Evolutionary conservation across 2,797 vertebrate species (phyloP).

Genomic region (Coregonus suidteri): DNA sequence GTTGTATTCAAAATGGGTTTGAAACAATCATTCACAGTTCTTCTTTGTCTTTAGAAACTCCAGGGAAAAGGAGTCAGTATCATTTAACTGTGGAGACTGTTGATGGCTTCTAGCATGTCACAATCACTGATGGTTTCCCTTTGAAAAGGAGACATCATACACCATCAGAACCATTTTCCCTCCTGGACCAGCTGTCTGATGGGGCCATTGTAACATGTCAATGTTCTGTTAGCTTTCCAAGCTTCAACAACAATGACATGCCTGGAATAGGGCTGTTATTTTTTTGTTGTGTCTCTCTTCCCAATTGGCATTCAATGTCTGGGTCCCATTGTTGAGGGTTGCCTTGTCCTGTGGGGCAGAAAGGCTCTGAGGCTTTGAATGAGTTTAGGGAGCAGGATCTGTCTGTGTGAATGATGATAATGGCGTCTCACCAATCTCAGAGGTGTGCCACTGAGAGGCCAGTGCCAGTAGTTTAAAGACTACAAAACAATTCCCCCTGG

Average conservation of each 20-base stretch:
- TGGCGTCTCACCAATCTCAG: constrained; percentile 48
- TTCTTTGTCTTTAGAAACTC: not conserved
- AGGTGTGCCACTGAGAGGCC: constrained; percentile 32
- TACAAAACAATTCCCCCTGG: constrained; percentile 56
- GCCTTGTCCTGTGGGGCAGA: constrained; percentile 50
- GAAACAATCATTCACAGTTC: not conserved
- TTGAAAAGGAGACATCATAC: constrained; percentile 35
- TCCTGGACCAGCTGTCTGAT: constrained; percentile 22
- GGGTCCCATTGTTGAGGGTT: constrained; percentile 37
- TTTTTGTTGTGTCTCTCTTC: not conserved
- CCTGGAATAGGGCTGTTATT: constrained; percentile 9
- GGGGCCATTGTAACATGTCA: constrained; percentile 31
- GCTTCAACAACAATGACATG: constrained; percentile 9
- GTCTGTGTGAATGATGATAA: constrained; percentile 62
- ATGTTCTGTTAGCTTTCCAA: constrained; percentile 21
- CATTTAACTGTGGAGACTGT: constrained; percentile 25
- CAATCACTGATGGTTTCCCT: constrained; percentile 18
- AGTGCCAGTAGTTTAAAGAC: constrained; percentile 59
- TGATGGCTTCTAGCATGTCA: constrained; percentile 19
- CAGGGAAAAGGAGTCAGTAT: constrained; percentile 2
- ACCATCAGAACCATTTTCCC: constrained; percentile 19
- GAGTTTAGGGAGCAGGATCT: constrained; percentile 43
- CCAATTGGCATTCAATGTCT: constrained; percentile 28
- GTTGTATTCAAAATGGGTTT: not conserved
- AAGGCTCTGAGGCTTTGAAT: constrained; percentile 30